These are phyloP conservation scores for Gymnobelideus leadbeateri DNA, from an alignment of 2,113 vertebrate species.

Conservation along the genomic window DNA sequence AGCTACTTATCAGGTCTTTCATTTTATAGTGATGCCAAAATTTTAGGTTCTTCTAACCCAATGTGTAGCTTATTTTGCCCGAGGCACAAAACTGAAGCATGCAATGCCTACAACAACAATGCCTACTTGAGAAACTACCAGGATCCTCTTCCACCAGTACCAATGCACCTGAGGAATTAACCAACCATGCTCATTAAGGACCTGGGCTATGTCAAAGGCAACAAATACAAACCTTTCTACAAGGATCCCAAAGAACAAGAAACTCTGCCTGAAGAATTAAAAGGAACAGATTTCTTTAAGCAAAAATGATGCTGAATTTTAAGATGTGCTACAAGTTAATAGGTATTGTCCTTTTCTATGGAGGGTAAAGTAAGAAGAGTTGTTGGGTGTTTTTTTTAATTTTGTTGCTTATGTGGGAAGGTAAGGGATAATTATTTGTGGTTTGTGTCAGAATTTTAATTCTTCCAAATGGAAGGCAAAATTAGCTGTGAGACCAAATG, in stretches of 20 bases:
- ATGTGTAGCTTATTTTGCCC: conserved; percentile 93
- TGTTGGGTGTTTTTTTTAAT: not conserved
- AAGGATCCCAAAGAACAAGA: conserved; percentile 90
- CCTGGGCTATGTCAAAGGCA: conserved; percentile 92
- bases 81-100: conserved; percentile 94
- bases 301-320: conserved; percentile 62
- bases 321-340: not conserved
- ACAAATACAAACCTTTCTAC: conserved; percentile 94
- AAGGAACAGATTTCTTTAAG: conserved; percentile 89
- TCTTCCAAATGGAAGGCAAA: conserved; percentile 17
- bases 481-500: conserved; percentile 11
- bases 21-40: conserved; percentile 98
- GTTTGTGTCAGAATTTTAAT: conserved; percentile 48
- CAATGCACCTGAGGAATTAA: conserved; percentile 94
- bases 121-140: conserved; percentile 91
- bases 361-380: not conserved
- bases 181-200: conserved; percentile 95
- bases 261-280: conserved; percentile 92
- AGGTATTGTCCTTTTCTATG: not conserved
- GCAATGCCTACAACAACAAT: conserved; percentile 92
- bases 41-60: conserved; percentile 96
- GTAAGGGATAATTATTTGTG: not conserved
- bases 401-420: not conserved
- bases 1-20: conserved; percentile 95
- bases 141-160: conserved; percentile 93